phyloP scores from a whole-genome alignment of 2,797 vertebrate genomes.

The Tolypeutes matacus region DNA sequence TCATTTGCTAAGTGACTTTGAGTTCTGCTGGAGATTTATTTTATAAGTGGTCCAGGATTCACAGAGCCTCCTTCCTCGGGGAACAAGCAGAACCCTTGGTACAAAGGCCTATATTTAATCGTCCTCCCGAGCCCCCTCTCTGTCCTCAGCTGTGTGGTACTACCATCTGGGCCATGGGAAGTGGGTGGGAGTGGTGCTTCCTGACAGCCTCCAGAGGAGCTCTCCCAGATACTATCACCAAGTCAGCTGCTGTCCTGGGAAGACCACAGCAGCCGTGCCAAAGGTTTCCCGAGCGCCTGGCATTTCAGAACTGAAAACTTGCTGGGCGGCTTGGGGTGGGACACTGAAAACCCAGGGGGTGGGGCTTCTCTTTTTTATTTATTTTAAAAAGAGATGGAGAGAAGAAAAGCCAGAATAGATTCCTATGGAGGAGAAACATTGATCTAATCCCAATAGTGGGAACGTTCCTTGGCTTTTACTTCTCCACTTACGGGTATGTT shows the following conservation, averaged over 20 bases:
- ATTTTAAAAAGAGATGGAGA: neutral
- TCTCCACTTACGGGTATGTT: constrained; percentile 74
- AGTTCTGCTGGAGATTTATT: constrained; percentile 74
- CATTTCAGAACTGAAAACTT: neutral
- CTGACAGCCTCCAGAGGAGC: neutral
- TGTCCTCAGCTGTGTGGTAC: neutral
- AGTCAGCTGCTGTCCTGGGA: neutral
- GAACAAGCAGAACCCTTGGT: constrained; percentile 41
- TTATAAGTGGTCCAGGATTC: constrained; percentile 71
- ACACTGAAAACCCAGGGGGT: neutral
- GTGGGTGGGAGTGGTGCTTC: neutral
- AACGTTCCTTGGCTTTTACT: constrained; percentile 33
- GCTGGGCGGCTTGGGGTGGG: neutral
- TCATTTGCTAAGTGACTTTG: constrained; percentile 78
- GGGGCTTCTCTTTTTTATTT: neutral
- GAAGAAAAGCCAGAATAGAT: neutral
- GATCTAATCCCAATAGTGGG: neutral
- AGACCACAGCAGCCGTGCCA: neutral
- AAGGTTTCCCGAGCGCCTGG: neutral
- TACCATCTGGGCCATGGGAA: neutral
- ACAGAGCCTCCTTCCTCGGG: constrained; percentile 64
- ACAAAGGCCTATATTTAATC: constrained; percentile 60
- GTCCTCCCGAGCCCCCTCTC: neutral
- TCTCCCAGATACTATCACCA: neutral
- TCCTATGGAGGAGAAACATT: neutral